Base-by-base conservation (phyloP, 1,140 invertebrate species). In the Drosophila ohnishii region DNA sequence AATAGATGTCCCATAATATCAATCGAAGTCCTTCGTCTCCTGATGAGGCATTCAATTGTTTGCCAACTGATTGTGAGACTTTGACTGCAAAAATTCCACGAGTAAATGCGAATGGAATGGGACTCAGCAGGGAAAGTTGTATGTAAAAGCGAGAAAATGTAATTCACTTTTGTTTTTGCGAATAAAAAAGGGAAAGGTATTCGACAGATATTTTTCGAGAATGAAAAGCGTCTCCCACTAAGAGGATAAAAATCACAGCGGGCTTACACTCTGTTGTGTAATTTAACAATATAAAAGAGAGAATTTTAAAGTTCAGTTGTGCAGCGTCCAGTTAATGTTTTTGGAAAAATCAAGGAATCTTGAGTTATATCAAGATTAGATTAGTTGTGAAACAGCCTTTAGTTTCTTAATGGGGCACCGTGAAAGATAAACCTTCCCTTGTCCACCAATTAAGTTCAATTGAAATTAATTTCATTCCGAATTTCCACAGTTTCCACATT, bases 41-140 rank as follows among this genome's bases (percentile, higher is more conserved):
- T 87, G 83, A 86, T 83, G 75, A 70, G 71, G 71, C 83, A 80
- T 82, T 74, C 66, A 70, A 83, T 87, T 86, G 83, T 73, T 73
- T 67, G 78, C 56, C 60, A 78, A 70, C 78, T 85, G 78, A 85
- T 85, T 82, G 83, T 59, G 65, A 39, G 32, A 71, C 67, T 66
- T 47, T 66, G 63, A 66, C 40, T 70, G 65, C 19, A 64, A 34
- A 70, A 71, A 37, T 58, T 71, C 50, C 67, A 45, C 57, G 40
- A 40, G 63, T 32, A 40, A 60, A 55, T 42, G 61, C 44, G 72
- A 58, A 61, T 35, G 53, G 40, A 71, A 55, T 69, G 64, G 28
- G 10, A 57, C 8, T 35, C 35, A 45, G 47, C 22, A 11, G 37
- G 35, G 45, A 13, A 34, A 44, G 64, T 28, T 34, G 19, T 19